phyloP scores from a whole-genome alignment of 2,888 invertebrate species.

The Eueremaeus valkanovi region DNA sequence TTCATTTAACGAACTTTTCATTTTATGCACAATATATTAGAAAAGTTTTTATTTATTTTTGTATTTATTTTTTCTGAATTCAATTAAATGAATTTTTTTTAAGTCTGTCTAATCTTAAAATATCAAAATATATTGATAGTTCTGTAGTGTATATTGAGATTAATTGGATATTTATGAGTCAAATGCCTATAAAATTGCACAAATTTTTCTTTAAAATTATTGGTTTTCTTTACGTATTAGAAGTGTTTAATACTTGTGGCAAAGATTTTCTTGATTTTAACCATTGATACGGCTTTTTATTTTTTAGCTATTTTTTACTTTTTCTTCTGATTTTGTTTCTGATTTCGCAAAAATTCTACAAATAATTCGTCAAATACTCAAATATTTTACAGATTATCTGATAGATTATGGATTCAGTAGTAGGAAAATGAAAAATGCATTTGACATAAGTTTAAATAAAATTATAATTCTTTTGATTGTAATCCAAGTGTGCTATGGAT shows the following conservation, averaged over 20 bases:
- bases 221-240: too few species aligned
- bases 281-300: too few species aligned
- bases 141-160: constrained; percentile 16
- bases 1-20: neutral
- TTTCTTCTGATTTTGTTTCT: too few species aligned
- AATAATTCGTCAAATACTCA: too few species aligned
- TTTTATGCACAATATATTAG: neutral
- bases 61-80: neutral
- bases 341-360: too few species aligned
- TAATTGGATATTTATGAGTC: constrained; percentile 10
- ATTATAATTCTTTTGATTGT: neutral
- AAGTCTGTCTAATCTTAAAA: neutral
- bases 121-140: neutral
- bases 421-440: neutral
- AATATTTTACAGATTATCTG: neutral
- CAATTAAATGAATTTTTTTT: neutral
- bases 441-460: neutral
- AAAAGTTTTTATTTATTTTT: neutral
- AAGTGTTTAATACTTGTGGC: too few species aligned
- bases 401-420: neutral
- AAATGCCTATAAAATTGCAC: neutral
- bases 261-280: too few species aligned
- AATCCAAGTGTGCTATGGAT: constrained; percentile 24
- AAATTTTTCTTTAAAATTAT: too few species aligned
- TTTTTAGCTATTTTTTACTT: too few species aligned